phyloP scores from a whole-genome alignment of 1,140 invertebrate genomes.

The roundworm (Caenorhabditis elegans) region WBcel235 BX284605.5:12101501-12102000 shows the following conservation, averaged over 20 bases:
- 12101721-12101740: constrained; percentile 2
- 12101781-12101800: not conserved
- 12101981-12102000: not conserved
- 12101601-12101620: not conserved
- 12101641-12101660: no score
- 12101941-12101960: constrained; percentile 11
- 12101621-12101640: not conserved
- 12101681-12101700: constrained; percentile 8
- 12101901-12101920: no score
- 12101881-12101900: no score
- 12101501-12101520: not conserved
- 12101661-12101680: no score
- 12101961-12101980: constrained; percentile 8
- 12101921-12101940: not conserved
- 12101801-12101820: no score
- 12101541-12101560: not conserved
- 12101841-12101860: no score
- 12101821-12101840: no score
- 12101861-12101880: no score
- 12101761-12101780: not conserved
- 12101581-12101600: not conserved
- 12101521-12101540: not conserved
- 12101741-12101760: constrained; percentile 8
- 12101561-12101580: not conserved
- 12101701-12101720: not conserved